Base-by-base conservation (phyloP, 92 coral and sea anemone genomes). In the Porites evermanni region DNA sequence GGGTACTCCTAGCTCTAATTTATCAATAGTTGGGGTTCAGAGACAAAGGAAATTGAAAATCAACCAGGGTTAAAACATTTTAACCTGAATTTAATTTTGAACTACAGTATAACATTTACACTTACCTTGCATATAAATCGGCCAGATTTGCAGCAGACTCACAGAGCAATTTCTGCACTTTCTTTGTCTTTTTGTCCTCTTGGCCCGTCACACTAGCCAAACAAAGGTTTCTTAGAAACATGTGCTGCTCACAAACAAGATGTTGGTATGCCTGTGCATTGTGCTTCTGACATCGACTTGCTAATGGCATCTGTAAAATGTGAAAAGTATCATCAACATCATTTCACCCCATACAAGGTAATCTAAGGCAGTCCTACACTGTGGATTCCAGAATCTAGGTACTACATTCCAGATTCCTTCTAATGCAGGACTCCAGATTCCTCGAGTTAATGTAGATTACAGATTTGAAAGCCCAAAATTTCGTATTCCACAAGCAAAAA, bases 221-320 rank as follows among this genome's bases (percentile, higher is more conserved):
- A 84, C 91, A 91, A 21, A 93, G 91, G 0, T 94, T 81, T 77
- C 98, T 93, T 29, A 97, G 91, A 70, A 97, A 95, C 74, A 95
- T 79, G 77, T 97, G 98, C 77, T 97, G 98, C 79, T 97, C 99
- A 56, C 96, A 92, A 74, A 97, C 92, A 82, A 97, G 87, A 70
- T 91, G 97, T 60, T 93, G 92, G 80, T 91, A 92, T 3, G 97
- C 99, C 88, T 95, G 98, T 61, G 90, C 87, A 83, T 93, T 97
- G 77, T 86, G 94, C 86, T 91, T 93, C 80, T 93, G 98, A 64
- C 98, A 94, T 56, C 98, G 90, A 82, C 67, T 92, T 75, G 95
- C 98, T 53, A 94, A 80, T 3, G 98, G 98, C 98, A 92, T 94
- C 98, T 94, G 79, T 5, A 54, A 75, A 67, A 61, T 71, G 51